Percentiles rank a stretch among this genome's conserved stretches.
phyloP scores from a whole-genome alignment of 2,888 invertebrate genomes.

The Mimumesa dahlbomi region DNA sequence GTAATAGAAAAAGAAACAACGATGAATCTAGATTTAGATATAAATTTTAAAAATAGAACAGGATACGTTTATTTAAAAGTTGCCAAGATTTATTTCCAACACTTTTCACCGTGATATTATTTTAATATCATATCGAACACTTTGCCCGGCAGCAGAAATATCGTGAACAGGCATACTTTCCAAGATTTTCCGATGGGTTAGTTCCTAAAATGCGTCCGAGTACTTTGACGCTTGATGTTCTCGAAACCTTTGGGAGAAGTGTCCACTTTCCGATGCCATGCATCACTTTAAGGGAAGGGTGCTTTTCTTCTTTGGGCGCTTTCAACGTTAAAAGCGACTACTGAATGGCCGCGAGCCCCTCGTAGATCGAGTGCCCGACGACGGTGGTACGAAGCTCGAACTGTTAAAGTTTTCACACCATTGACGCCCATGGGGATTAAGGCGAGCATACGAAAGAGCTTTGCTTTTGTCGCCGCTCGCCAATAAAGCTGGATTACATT shows the following conservation, averaged over 20 bases:
- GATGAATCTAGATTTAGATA: too few species aligned
- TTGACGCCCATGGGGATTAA: constrained; percentile 55
- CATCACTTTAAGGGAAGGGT: constrained; percentile 21
- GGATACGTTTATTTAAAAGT: too few species aligned
- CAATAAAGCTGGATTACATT: constrained; percentile 56
- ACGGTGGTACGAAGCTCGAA: constrained; percentile 32
- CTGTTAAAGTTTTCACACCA: constrained; percentile 62
- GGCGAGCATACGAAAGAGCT: constrained; percentile 45
- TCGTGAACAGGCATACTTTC: constrained; percentile 11
- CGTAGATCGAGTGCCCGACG: constrained; percentile 52
- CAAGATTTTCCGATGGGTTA: constrained; percentile 44
- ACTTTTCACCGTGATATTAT: too few species aligned
- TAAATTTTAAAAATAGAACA: too few species aligned
- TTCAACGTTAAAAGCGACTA: constrained; percentile 60
- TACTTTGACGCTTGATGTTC: constrained; percentile 39
- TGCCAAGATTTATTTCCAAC: too few species aligned
- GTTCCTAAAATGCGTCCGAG: constrained; percentile 38
- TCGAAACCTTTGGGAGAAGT: constrained; percentile 44
- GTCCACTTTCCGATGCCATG: constrained; percentile 49
- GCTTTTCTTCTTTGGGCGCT: constrained; percentile 54
- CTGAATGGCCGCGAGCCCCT: constrained; percentile 59
- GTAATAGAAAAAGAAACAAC: too few species aligned
- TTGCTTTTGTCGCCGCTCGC: constrained; percentile 46
- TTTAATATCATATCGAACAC: too few species aligned
- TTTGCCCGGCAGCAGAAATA: not conserved